Evolutionary conservation across 2,888 invertebrate genomes (phyloP), one percentile per base, ranked within the genome.

Genomic region (Sipha maydis): DNA sequence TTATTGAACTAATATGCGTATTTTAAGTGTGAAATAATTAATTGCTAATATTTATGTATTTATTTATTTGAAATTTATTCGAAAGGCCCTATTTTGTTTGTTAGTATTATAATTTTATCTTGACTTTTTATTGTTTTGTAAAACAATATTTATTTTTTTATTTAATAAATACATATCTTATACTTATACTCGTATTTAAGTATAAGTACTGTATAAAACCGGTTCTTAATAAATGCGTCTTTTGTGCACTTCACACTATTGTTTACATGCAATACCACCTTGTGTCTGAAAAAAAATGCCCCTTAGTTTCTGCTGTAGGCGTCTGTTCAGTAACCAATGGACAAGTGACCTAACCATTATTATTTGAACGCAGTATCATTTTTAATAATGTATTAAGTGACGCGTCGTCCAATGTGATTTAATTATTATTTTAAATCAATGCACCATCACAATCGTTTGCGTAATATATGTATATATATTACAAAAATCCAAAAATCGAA

Each of bases 231-330:
- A 78, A 78, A 78, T 69, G 19, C 48, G 75, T 75, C 61, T 31
- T 88, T 88, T 88, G 75, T 88, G 9, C 48, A 67, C 34, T 75
- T 67, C 82, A 75, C 67, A 3, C 11, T 88, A 88, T 82, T 88
- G 88, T 82, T 82, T 88, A 48, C 61, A 28, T 41, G 41, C 73
- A 88, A 82, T 75, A 82, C 82, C n/a, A 73, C 61, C 34, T 4
- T 34, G 3, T 71, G 75, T 76, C 48, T 76, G 28, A 79, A 79
- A 79, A 54, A 41, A 48, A 71, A 71, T 56, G 38, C 73, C 48
- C 61, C 86, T 73, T 28, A 17, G 84, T 77, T 21, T 67, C 17
- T 54, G 25, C 79, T 31, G 76, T 38, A 67, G 82, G 67, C 61
- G 80, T 75, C 48, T 85, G 34, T 88, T 61, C 75, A 54, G 67